Base-by-base conservation (phyloP, 1,140 invertebrate genomes). In the Drosophila nigrodunni region DNA sequence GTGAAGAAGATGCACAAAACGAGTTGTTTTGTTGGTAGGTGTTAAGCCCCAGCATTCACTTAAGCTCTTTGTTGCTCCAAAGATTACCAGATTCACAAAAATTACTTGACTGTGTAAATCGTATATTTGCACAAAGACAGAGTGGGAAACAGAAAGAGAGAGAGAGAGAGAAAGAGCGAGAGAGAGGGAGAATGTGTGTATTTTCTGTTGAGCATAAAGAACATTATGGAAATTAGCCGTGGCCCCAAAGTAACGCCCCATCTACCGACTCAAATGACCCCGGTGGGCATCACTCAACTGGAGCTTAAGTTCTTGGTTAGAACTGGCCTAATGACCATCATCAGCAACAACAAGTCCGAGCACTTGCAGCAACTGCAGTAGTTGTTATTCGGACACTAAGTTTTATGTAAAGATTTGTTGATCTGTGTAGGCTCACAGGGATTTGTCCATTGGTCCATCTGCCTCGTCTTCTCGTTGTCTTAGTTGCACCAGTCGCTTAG, bases 161-260 rank as follows among this genome's bases (percentile, higher is more conserved):
- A 2, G 25, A 3, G 25, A 30, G 4, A 30, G 25, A 3, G 25
- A 30, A 2, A 30, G 25, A 30, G 25, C 0, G 25, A 30, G 25
- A 62, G 60, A 69, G 61, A 67, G 73, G 73, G 57, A 21, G 52
- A 83, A 74, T 85, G 73, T 30, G 25, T 30, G 25, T 30, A 82
- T 82, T 65, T 71, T 44, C 47, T 50, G 13, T 18, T 69, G 55
- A 6, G 52, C 13, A 13, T 34, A 11, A 59, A 54, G 46, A 77
- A 68, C 72, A 80, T 83, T 89, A 88, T 88, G 83, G 80, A 88
- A 88, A 88, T 88, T 87, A 88, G 85, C 80, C 68, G 60, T 59
- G 74, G 83, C 58, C 67, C 76, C 52, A 71, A 83, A 88, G 82
- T 77, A 80, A 87, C 82, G 82, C 85, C 82, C 83, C 80, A 80